These are phyloP conservation scores for Triplophysa yarkandensis DNA, from an alignment of 2,797 vertebrate species.

Conservation along the genomic window DNA sequence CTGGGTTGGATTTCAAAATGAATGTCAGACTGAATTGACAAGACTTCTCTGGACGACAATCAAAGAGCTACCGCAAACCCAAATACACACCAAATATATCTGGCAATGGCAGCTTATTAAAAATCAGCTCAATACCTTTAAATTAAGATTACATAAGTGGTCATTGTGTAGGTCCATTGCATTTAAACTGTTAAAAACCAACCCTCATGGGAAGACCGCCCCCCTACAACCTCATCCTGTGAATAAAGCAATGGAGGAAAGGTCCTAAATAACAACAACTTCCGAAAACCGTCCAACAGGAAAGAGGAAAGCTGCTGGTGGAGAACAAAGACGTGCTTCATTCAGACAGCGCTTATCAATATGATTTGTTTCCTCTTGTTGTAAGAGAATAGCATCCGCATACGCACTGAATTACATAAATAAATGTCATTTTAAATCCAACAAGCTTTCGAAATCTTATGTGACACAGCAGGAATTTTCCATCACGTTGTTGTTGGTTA, in stretches of 20 bases:
- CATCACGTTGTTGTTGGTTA: neutral
- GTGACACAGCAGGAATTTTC: neutral
- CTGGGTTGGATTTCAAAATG: constrained; percentile 51
- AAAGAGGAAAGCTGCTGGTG: constrained; percentile 51
- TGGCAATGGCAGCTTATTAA: neutral
- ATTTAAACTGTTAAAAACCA: constrained; percentile 5
- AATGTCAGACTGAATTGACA: constrained; percentile 27
- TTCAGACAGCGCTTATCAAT: constrained; percentile 7
- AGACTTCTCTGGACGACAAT: neutral
- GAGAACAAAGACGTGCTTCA: neutral
- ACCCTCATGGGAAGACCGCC: constrained; percentile 3
- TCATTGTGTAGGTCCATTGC: neutral
- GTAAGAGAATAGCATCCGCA: neutral
- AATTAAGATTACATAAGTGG: neutral
- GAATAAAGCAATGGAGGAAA: constrained; percentile 56
- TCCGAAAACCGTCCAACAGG: constrained; percentile 64
- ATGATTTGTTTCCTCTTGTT: neutral
- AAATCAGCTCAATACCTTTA: too few relatives aligned
- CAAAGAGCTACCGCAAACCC: neutral
- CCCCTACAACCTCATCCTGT: constrained; percentile 24
- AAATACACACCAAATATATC: neutral
- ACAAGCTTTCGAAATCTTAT: neutral
- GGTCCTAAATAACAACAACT: constrained; percentile 64
- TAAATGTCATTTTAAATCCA: neutral
- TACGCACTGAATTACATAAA: neutral